Evolutionary conservation across 2,888 invertebrate genomes (phyloP).

Genomic region (Ophonus ardosiacus): DNA sequence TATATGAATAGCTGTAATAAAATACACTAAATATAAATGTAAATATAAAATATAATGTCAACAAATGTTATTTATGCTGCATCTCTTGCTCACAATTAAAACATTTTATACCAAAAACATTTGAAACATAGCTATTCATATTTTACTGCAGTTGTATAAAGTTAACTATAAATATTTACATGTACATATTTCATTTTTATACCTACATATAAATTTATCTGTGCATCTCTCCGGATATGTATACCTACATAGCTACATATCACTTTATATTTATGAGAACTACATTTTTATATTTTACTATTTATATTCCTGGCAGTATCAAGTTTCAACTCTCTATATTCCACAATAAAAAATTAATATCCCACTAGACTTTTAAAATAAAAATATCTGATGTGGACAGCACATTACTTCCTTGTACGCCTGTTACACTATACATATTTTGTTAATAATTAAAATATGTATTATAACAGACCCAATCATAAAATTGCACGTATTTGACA

Average conservation of each 20-base stretch:
- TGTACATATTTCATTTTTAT: slow-evolving; percentile 1
- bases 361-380: background rate
- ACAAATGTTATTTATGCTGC: no score
- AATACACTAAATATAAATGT: no score
- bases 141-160: background rate
- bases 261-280: slow-evolving; percentile 35
- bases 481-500: no score
- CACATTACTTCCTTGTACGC: no score
- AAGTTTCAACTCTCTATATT: background rate
- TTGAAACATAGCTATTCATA: background rate
- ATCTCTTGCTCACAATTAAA: background rate
- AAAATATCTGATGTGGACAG: no score
- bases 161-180: slow-evolving; percentile 23
- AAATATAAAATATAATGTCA: no score
- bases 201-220: background rate
- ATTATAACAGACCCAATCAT: no score
- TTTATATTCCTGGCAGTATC: background rate
- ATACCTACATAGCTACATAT: background rate
- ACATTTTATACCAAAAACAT: background rate
- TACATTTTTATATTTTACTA: slow-evolving; percentile 24
- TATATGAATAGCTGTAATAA: no score
- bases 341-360: background rate
- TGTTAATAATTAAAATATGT: no score
- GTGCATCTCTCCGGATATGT: slow-evolving; percentile 6
- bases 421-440: no score